phyloP scores from a whole-genome alignment of 30 jellyfish, hydroid and myxozoan genomes.

The Turritopsis rubra region DNA sequence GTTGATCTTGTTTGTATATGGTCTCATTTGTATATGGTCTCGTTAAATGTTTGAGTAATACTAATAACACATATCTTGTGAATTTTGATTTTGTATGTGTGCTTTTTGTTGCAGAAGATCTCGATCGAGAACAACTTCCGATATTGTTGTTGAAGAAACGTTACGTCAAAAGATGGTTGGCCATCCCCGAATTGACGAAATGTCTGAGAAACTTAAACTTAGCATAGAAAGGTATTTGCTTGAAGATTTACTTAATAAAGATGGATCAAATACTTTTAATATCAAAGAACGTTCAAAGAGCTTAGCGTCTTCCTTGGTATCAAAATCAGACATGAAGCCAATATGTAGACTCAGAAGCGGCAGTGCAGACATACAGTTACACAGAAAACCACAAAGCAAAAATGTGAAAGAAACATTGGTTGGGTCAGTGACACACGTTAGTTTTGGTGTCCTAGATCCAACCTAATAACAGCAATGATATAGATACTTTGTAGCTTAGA shows the following conservation, averaged over 20 bases:
- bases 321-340: neutral
- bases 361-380: neutral
- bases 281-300: conserved; percentile 15
- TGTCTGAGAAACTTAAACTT: conserved; percentile 64
- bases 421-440: neutral
- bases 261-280: neutral
- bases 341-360: conserved; percentile 1
- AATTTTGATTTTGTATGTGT: neutral
- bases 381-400: neutral
- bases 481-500: no score
- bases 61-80: neutral
- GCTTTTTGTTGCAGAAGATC: conserved; percentile 15
- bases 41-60: neutral
- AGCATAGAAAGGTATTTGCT: conserved; percentile 52
- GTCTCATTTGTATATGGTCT: no score
- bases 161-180: conserved; percentile 65
- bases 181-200: conserved; percentile 66
- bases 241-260: conserved; percentile 35
- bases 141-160: conserved; percentile 50
- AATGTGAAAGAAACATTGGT: neutral
- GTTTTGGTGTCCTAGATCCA: conserved; percentile 15
- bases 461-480: neutral
- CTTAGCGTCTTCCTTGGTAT: conserved; percentile 1
- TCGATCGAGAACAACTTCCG: conserved; percentile 19
- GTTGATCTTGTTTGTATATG: no score